Evolutionary conservation across 1,140 invertebrate genomes (phyloP).

Genomic region (Sitobion miscanthi): DNA sequence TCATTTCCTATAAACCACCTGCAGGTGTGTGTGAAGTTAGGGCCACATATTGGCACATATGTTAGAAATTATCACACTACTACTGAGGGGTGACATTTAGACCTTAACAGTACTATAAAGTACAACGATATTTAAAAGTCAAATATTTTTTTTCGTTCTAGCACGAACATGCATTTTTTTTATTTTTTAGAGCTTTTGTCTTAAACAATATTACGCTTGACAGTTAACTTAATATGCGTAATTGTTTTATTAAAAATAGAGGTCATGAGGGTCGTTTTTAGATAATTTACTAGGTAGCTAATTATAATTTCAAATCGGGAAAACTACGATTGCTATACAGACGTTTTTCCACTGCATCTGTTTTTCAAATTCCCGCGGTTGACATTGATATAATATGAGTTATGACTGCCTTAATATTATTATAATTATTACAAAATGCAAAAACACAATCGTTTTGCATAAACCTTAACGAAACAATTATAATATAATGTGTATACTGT

Average conservation of each 20-base stretch:
- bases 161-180: neutral
- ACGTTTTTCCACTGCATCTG: neutral
- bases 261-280: too few relatives aligned
- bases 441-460: neutral
- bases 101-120: too few relatives aligned
- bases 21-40: too few relatives aligned
- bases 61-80: too few relatives aligned
- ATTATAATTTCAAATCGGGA: neutral
- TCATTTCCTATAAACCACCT: too few relatives aligned
- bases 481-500: neutral
- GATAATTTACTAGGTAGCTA: too few relatives aligned
- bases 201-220: too few relatives aligned
- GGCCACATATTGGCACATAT: too few relatives aligned
- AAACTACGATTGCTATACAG: neutral
- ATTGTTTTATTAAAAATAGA: too few relatives aligned
- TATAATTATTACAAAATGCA: neutral
- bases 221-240: too few relatives aligned
- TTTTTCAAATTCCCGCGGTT: neutral
- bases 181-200: neutral
- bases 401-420: neutral
- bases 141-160: neutral
- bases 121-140: neutral
- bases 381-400: neutral
- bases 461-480: neutral
- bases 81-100: too few relatives aligned